phyloP scores from a whole-genome alignment of 2,888 invertebrate species.

The Himalopsyche kuldschensis region DNA sequence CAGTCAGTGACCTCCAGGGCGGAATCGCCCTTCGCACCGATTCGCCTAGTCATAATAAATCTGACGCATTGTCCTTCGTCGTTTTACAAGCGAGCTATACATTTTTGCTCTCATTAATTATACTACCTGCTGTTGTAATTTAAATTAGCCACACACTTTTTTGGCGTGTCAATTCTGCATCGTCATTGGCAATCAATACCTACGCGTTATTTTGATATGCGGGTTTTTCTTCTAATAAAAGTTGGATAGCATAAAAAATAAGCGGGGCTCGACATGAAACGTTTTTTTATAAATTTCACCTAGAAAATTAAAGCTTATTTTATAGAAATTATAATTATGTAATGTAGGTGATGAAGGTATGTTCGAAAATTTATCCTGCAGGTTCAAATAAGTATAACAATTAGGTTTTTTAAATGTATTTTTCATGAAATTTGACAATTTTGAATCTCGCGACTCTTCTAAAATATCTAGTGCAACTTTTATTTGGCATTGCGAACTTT shows the following conservation, averaged over 20 bases:
- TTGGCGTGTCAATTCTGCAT: background rate
- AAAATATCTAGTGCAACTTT: background rate
- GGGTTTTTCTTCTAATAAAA: background rate
- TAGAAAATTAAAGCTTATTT: background rate
- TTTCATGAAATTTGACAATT: background rate
- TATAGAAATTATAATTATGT: background rate
- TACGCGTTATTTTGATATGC: background rate
- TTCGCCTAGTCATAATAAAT: background rate
- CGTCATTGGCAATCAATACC: background rate
- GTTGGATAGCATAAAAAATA: background rate
- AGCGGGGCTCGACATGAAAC: background rate
- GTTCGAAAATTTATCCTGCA: background rate
- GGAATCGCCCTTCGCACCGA: background rate
- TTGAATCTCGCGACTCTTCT: background rate
- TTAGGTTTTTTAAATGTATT: background rate
- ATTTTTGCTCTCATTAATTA: background rate
- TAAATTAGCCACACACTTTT: background rate
- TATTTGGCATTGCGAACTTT: background rate
- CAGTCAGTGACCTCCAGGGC: background rate
- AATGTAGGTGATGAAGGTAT: background rate
- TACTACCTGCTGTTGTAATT: background rate
- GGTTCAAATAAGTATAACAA: background rate
- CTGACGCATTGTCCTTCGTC: background rate
- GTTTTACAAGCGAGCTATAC: background rate
- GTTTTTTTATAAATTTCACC: background rate